Conservation (phyloP, 2,113 vertebrate species). For the Coracopsis vasa region DNA sequence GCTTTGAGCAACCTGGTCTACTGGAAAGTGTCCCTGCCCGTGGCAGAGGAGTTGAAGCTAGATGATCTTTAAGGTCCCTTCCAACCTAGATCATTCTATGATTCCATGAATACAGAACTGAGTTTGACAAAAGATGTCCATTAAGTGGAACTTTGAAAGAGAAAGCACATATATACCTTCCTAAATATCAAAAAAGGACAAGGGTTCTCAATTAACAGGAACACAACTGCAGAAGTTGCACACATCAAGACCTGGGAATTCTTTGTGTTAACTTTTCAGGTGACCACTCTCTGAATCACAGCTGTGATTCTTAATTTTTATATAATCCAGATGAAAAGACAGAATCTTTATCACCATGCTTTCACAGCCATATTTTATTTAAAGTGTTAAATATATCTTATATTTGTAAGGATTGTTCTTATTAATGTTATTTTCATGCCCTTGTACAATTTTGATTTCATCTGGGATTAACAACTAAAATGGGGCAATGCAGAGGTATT, state of each 20-base stretch:
- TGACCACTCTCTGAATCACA: background rate
- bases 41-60: background rate
- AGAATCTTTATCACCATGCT: background rate
- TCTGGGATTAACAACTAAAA: background rate
- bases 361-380: background rate
- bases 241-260: background rate
- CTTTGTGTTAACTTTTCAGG: background rate
- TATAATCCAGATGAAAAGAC: background rate
- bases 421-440: background rate
- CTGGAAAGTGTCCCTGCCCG: background rate
- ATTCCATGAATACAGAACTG: background rate
- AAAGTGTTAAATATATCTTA: background rate
- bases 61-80: background rate
- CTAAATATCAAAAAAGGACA: background rate
- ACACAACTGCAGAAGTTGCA: background rate
- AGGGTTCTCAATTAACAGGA: background rate
- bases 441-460: background rate
- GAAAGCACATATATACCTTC: background rate
- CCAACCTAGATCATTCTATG: background rate
- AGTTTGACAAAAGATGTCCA: background rate
- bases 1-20: background rate
- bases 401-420: background rate
- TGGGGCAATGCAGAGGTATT: background rate
- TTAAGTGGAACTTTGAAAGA: background rate
- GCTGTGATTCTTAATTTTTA: background rate